Base-by-base conservation (phyloP, 2,888 invertebrate species). In the Thymelicus acteon region DNA sequence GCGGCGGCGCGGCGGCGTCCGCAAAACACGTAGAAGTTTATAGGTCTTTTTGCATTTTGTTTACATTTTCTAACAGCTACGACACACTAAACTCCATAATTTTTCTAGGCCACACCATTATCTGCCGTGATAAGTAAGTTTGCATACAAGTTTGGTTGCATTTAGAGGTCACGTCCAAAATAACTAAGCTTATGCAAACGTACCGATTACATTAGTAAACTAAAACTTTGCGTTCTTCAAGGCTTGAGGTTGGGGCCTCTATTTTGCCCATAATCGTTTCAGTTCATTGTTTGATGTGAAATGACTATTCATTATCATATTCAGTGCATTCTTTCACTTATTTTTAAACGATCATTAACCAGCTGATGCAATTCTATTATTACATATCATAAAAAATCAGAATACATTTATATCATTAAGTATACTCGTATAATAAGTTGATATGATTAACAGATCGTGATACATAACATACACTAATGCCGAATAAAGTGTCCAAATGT, bases 101-200 rank as follows among this genome's bases (percentile, higher is more conserved):
- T 12, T 19, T 47, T 48, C 61, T 61, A 61, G 61, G 61, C 19
- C 61, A 19, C 39, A 31, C 47, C 44, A 61, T 47, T 61, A 61
- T 61, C 61, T 47, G 12, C 6, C 12, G 24, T 24, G 61, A 61
- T 61, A 61, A 47, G 24, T 13, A 47, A 61, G 61, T 61, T 24
- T 24, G 40, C 47, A 47, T 61, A 61, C 61, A 61, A 61, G 44
- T 47, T 40, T 24, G 61, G 61, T 44, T 7, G 24, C 7, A 6
- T 31, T 39, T 58, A 12, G 48, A 61, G 61, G 61, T 47, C 61
- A 13, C 8, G 37, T 44, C 60, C 60, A 60, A 60, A 60, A 44
- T 60, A 60, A 44, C 15, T 39, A 31, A 44, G 24, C 61, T 61
- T 47, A 47, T 24, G 61, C 61, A 61, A 60, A 60, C 47, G 10